Percentiles rank a stretch among this genome's conserved stretches.
phyloP scores from a whole-genome alignment of 1,140 invertebrate genomes.

The Cyrtorhinus lividipennis region DNA sequence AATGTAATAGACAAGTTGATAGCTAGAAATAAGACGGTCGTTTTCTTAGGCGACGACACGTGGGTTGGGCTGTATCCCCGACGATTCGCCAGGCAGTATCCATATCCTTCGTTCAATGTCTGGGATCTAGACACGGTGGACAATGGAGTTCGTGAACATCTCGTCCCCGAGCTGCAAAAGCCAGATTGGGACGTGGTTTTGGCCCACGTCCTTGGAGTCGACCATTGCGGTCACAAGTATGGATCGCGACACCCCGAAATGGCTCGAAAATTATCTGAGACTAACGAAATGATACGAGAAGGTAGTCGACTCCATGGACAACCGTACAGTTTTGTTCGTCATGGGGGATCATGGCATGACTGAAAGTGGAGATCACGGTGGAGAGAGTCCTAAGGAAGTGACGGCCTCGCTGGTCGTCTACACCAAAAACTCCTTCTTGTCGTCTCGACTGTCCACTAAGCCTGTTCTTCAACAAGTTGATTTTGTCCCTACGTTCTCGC shows the following conservation, averaged over 20 bases:
- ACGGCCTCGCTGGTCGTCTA: slow-evolving; percentile 78
- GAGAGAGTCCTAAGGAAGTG: slow-evolving; percentile 76
- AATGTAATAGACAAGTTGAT: slow-evolving; percentile 72
- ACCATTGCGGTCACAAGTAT: slow-evolving; percentile 93
- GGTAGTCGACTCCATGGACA: slow-evolving; percentile 51
- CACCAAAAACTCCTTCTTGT: slow-evolving; percentile 33
- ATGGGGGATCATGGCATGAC: slow-evolving; percentile 99
- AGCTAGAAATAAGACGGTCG: slow-evolving; percentile 41
- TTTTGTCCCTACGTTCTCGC: slow-evolving; percentile 79
- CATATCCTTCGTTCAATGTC: slow-evolving; percentile 90
- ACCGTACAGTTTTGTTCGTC: slow-evolving; percentile 77
- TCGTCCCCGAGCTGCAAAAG: slow-evolving; percentile 52
- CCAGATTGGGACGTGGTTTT: slow-evolving; percentile 77
- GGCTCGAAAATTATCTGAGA: slow-evolving; percentile 76
- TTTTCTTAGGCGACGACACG: slow-evolving; percentile 92
- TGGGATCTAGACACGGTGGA: slow-evolving; percentile 95
- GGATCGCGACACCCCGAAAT: slow-evolving; percentile 86
- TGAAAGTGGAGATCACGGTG: slow-evolving; percentile 85
- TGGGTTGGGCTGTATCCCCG: slow-evolving; percentile 70
- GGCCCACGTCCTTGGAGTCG: slow-evolving; percentile 88
- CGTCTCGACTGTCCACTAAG: slow-evolving; percentile 30
- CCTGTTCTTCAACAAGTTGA: slow-evolving; percentile 56
- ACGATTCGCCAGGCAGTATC: slow-evolving; percentile 59
- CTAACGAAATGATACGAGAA: slow-evolving; percentile 63
- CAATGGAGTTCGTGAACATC: slow-evolving; percentile 45